Evolutionary conservation across 2,797 vertebrate genomes (phyloP).

Genomic region (Sardinella longiceps): DNA sequence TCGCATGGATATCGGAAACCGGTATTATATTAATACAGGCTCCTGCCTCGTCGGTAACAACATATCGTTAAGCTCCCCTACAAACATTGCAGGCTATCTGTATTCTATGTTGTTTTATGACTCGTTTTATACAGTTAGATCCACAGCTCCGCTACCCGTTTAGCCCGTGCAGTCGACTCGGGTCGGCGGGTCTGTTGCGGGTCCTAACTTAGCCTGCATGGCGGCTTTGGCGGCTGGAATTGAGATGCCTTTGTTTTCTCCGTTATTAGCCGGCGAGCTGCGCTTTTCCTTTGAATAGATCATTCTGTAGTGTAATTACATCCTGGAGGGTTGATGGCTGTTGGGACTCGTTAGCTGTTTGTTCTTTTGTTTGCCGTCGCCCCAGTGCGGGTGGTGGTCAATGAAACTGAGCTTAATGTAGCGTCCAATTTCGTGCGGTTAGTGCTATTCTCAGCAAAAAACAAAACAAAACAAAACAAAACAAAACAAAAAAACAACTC

Average conservation of each 20-base stretch:
- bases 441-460: neutral
- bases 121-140: too few species aligned
- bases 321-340: neutral
- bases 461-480: neutral
- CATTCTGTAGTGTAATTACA: neutral
- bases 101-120: too few species aligned
- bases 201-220: too few species aligned
- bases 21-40: too few species aligned
- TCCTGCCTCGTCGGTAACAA: too few species aligned
- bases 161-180: too few species aligned
- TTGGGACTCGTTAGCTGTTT: constrained; percentile 7
- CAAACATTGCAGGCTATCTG: too few species aligned
- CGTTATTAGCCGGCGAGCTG: neutral
- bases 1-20: too few species aligned
- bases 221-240: neutral
- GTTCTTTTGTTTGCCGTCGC: neutral
- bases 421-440: neutral
- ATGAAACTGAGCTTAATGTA: neutral
- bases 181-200: too few species aligned
- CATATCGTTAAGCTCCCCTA: too few species aligned
- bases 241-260: neutral
- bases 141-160: too few species aligned
- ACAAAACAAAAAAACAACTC: neutral
- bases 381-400: neutral
- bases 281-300: neutral